A percentile compares a stretch with the other conserved stretches of the same genome.
Conservation (phyloP, 2,888 invertebrate species). For the Melieria picta region DNA sequence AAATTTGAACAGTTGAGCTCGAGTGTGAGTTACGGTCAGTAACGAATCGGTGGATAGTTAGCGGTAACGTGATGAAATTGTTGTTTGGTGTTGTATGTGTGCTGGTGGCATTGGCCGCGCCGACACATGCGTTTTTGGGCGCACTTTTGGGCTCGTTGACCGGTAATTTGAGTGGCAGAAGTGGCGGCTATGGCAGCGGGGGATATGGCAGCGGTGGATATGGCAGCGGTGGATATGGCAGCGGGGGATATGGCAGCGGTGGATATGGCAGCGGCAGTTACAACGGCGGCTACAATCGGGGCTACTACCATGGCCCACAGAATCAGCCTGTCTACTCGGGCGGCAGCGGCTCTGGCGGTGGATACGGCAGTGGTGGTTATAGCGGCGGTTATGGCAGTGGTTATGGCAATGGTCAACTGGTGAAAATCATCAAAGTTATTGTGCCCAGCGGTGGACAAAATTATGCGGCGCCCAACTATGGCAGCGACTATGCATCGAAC, state of each 20-base stretch:
- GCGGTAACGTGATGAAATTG: slow-evolving; percentile 51
- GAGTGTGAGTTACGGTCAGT: slow-evolving; percentile 32
- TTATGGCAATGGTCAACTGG: slow-evolving; percentile 31
- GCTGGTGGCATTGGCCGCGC: slow-evolving; percentile 51
- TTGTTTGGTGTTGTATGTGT: slow-evolving; percentile 43
- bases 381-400: slow-evolving; percentile 26
- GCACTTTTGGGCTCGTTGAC: slow-evolving; percentile 58
- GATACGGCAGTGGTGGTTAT: slow-evolving; percentile 15
- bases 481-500: slow-evolving; percentile 30
- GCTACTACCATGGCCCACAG: slow-evolving; percentile 9
- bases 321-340: slow-evolving; percentile 11
- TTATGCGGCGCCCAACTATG: slow-evolving; percentile 26
- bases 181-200: slow-evolving; percentile 17
- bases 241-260: slow-evolving; percentile 18
- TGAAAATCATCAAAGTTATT: slow-evolving; percentile 45
- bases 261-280: slow-evolving; percentile 25
- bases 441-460: slow-evolving; percentile 38
- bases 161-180: slow-evolving; percentile 13
- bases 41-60: slow-evolving; percentile 14
- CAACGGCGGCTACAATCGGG: slow-evolving; percentile 13
- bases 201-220: slow-evolving; percentile 23
- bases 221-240: slow-evolving; percentile 28
- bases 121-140: slow-evolving; percentile 56
- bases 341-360: slow-evolving; percentile 22
- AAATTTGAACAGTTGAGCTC: slow-evolving; percentile 54